These are phyloP conservation scores for Drosophila mercatorum DNA, from an alignment of 2,888 invertebrate genomes.

Conservation along the genomic window DNA sequence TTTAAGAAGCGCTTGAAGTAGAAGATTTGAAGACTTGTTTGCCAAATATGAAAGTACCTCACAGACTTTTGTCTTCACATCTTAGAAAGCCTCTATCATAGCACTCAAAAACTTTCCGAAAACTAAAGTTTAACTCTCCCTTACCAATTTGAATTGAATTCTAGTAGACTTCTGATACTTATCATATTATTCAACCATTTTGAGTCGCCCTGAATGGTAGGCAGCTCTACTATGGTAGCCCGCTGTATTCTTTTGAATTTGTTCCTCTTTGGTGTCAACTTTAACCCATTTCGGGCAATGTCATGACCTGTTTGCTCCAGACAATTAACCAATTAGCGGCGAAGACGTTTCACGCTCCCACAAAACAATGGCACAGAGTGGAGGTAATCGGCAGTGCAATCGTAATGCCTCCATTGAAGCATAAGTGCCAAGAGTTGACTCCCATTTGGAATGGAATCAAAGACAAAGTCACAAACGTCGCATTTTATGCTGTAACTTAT, in stretches of 20 bases:
- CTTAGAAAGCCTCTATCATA: too few relatives aligned
- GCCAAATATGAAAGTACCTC: too few relatives aligned
- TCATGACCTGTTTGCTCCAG: not conserved
- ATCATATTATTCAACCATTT: too few relatives aligned
- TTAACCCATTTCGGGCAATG: slow-evolving; percentile 7
- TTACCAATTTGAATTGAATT: too few relatives aligned
- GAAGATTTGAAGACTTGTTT: too few relatives aligned
- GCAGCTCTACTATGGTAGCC: too few relatives aligned
- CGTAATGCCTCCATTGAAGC: slow-evolving; percentile 26
- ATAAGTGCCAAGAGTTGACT: slow-evolving; percentile 36
- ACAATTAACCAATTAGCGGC: slow-evolving; percentile 52
- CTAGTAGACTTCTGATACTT: too few relatives aligned
- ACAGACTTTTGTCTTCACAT: too few relatives aligned
- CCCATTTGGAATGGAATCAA: slow-evolving; percentile 55
- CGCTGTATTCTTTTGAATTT: not conserved
- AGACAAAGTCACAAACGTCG: slow-evolving; percentile 26
- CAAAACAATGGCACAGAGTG: slow-evolving; percentile 45
- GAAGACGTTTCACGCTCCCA: slow-evolving; percentile 11
- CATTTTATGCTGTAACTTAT: slow-evolving; percentile 71
- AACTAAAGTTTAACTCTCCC: too few relatives aligned
- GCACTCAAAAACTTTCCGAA: too few relatives aligned
- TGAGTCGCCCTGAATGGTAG: not conserved
- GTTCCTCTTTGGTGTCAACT: not conserved
- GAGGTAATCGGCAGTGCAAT: slow-evolving; percentile 29
- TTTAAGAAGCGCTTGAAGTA: too few relatives aligned